These are phyloP conservation scores for Empidonax alnorum DNA, from an alignment of 2,113 vertebrate genomes.

Conservation along the genomic window DNA sequence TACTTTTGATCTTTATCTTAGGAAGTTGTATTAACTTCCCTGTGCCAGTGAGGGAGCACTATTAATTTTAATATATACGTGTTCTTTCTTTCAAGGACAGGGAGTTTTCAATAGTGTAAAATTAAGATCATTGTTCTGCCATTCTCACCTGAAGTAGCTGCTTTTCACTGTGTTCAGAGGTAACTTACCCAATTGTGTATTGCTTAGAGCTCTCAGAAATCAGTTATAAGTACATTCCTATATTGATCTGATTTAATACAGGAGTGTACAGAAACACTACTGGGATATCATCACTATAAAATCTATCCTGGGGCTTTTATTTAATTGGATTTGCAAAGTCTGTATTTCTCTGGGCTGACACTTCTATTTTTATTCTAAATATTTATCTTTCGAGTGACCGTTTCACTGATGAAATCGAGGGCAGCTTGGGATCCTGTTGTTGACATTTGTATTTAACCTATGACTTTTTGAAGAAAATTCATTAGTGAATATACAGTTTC, in stretches of 20 bases:
- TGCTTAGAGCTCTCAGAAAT: slow-evolving; percentile 28
- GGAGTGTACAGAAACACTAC: background rate
- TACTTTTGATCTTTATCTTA: background rate
- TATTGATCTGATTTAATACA: slow-evolving; percentile 31
- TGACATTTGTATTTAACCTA: slow-evolving; percentile 44
- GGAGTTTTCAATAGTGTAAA: background rate
- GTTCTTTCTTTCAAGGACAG: background rate
- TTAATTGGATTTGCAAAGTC: slow-evolving; percentile 46
- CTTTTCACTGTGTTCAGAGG: background rate
- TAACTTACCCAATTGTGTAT: background rate
- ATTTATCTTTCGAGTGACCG: slow-evolving; percentile 35
- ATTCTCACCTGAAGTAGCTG: background rate
- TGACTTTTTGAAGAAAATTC: background rate
- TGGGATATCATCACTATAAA: background rate
- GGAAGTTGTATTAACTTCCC: background rate
- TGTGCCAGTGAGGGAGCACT: background rate
- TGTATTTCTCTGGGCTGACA: background rate
- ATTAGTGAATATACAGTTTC: background rate
- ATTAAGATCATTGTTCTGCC: background rate
- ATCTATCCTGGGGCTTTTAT: slow-evolving; percentile 17
- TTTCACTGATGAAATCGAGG: background rate
- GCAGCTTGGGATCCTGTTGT: background rate
- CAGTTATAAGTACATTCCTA: background rate
- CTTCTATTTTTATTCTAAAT: slow-evolving; percentile 44
- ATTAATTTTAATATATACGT: background rate